Conservation (phyloP, 2,888 invertebrate species). For the Tenthredo notha region DNA sequence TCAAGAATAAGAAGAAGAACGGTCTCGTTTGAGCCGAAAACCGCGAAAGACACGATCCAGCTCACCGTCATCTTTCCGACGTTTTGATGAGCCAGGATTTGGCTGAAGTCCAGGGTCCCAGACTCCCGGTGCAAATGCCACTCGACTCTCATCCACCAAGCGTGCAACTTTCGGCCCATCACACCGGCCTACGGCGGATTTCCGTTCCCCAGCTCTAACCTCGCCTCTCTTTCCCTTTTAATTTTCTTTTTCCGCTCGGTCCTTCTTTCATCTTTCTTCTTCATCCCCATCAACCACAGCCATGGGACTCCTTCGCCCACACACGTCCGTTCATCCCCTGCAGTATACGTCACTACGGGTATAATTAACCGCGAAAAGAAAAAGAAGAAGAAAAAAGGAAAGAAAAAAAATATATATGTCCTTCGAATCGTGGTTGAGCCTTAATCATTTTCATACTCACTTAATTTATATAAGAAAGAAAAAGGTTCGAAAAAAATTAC, state of each 20-base stretch:
- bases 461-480: background rate
- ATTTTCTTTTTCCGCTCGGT: slow-evolving; percentile 24
- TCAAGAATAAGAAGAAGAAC: background rate
- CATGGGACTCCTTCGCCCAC: background rate
- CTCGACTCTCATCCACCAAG: slow-evolving; percentile 52
- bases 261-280: slow-evolving; percentile 15
- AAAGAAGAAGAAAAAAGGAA: too few relatives aligned
- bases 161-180: slow-evolving; percentile 19
- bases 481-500: background rate
- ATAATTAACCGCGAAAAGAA: background rate
- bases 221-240: slow-evolving; percentile 24
- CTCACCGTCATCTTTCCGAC: slow-evolving; percentile 66
- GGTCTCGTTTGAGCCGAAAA: slow-evolving; percentile 15
- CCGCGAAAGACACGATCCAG: background rate
- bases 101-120: slow-evolving; percentile 66
- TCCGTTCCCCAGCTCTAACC: slow-evolving; percentile 2
- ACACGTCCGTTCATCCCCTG: background rate
- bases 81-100: slow-evolving; percentile 73
- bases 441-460: background rate
- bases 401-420: too few relatives aligned
- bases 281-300: background rate
- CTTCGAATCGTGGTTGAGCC: background rate
- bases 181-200: slow-evolving; percentile 29
- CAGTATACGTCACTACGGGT: background rate
- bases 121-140: slow-evolving; percentile 65